Base-by-base conservation (phyloP, 1,140 invertebrate species). In the Drosophila ananassae region DNA sequence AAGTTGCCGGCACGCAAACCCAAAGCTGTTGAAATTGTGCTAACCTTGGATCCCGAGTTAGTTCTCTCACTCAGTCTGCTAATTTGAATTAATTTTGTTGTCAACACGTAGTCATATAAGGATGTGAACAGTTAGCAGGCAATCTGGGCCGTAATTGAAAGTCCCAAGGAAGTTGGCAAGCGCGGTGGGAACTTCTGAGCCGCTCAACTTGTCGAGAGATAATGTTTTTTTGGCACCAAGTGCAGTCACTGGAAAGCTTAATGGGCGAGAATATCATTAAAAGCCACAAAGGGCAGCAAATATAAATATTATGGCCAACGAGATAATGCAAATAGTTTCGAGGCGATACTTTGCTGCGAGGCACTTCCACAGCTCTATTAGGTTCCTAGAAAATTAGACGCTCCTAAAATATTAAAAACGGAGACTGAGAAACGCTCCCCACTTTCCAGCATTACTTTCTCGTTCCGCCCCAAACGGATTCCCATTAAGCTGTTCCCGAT, bases 61-160 rank as follows among this genome's bases (percentile, higher is more conserved):
- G 12, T 39, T 71, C 56, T 51, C 39, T 56, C 59, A 57, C 50
- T 64, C 56, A 64, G 64, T 47, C 48, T 52, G 58, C 78, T 85
- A 85, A 85, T 85, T 85, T 87, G 79, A 87, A 87, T 87, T 87
- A 87, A 87, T 87, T 87, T 87, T 87, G 82, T 87, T 87, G 82
- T 87, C 82, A 87, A 87, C 82, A 87, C 82, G 75, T 87, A 68
- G 66, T 87, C 75, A 89, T 79, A 89, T 75, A 63, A 75, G 82
- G 71, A 87, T 87, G 82, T 75, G 74, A 82, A 78, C 62, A 62
- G 82, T 82, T 87, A 69, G 61, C 81, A 51, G 66, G 59, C 68
- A 60, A 79, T 79, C 67, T 58, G 32, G 53, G 44, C 52, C 55
- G 52, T 73, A 79, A 73, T 73, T 79, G 68, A 64, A 12, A 39